phyloP scores from a whole-genome alignment of 2,113 vertebrate genomes.

The Haemorhous mexicanus region DNA sequence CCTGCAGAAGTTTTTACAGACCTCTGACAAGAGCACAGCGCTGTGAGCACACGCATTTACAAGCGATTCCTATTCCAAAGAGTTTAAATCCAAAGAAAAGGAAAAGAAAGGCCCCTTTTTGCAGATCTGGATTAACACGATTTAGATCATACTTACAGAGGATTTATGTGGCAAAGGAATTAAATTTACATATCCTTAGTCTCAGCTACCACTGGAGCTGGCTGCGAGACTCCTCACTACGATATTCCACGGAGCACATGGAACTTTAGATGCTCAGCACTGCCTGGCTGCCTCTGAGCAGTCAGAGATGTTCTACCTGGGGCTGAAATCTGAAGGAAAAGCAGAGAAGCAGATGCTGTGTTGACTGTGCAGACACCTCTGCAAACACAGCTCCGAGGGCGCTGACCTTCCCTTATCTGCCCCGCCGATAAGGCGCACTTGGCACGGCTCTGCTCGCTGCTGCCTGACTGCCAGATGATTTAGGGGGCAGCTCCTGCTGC shows the following conservation, averaged over 20 bases:
- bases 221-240: not conserved
- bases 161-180: conserved; percentile 29
- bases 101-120: conserved; percentile 3
- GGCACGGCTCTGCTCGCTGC: conserved; percentile 12
- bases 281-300: not conserved
- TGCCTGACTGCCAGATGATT: conserved; percentile 32
- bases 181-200: conserved; percentile 13
- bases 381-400: conserved; percentile 26
- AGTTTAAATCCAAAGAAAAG: not conserved
- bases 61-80: not conserved
- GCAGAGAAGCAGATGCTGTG: not conserved
- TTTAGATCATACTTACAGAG: conserved; percentile 4
- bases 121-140: conserved; percentile 9
- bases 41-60: not conserved
- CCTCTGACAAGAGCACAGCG: not conserved
- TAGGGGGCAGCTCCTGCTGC: conserved; percentile 42
- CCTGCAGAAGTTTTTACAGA: not conserved
- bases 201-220: not conserved
- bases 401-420: conserved; percentile 45
- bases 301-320: not conserved
- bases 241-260: fast-evolving
- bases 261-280: not conserved
- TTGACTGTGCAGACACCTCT: conserved; percentile 9
- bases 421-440: not conserved
- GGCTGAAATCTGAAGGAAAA: not conserved